Evolutionary conservation across 2,888 invertebrate species (phyloP), one percentile per base, ranked within the genome.

Genomic region (Tyria jacobaeae): DNA sequence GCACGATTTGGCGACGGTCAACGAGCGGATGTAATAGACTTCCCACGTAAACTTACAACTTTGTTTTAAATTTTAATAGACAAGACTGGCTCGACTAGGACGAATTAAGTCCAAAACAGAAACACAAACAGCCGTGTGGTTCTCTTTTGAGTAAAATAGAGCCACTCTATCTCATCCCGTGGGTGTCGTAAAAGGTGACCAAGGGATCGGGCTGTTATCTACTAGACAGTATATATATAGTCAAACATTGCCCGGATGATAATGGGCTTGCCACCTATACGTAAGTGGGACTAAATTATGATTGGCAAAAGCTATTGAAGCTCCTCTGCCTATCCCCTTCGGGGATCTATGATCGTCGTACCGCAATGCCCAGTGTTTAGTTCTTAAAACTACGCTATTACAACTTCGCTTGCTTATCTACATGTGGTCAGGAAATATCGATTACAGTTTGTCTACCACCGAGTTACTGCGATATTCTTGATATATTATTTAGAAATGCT

Each of bases 371-470:
- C 41, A 44, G 17, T 31, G 15, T 44, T 7, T 31, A 17, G 25
- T 4, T 1, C 37, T 53, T 37, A 25, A 44, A 21, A 15, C 14
- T 31, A 31, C 25, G 17, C 25, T 14, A 21, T 10, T 37, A 24
- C 15, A 53, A 51, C 58, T 50, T 64, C 57, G 51, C 39, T n/a
- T 47, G 41, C 17, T 54, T 57, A 75, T 79, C 71, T 70, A 14
- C 57, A 67, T 81, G 85, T 68, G 84, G 83, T 82, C 68, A 76
- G 61, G 57, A 70, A 73, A 73, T 84, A 84, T 83, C 73, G 58
- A 62, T 81, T 80, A 75, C 83, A 57, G 57, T 57, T 61, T 60
- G 56, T 57, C 62, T 61, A 66, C 76, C 65, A 69, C 64, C 68
- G 58, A 70, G 50, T 69, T 71, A 64, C 52, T 27, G n/a, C 24